Percentiles rank a stretch among this genome's conserved stretches.
Evolutionary conservation across 2,113 vertebrate species (phyloP).

Genomic region (Cephalopholis sonnerati): DNA sequence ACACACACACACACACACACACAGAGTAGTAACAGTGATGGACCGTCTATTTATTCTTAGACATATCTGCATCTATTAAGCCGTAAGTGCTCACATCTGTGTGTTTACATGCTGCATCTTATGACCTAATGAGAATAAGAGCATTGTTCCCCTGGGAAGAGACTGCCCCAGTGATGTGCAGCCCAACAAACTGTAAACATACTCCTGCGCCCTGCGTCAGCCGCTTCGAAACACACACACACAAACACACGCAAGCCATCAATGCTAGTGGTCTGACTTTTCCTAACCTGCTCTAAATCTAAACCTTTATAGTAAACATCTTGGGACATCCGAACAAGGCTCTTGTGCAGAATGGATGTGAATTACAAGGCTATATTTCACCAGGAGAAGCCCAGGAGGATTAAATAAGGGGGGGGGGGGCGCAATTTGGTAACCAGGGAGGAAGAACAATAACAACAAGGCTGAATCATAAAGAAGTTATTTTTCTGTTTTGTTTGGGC

Average conservation of each 20-base stretch:
- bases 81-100: slow-evolving; percentile 76
- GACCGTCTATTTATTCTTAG: slow-evolving; percentile 73
- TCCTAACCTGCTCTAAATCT: slow-evolving; percentile 85
- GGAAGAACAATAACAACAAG: slow-evolving; percentile 83
- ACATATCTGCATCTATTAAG: slow-evolving; percentile 71
- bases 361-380: slow-evolving; percentile 82
- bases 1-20: slow-evolving; percentile 31
- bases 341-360: slow-evolving; percentile 80
- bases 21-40: slow-evolving; percentile 59
- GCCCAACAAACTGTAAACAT: slow-evolving; percentile 77
- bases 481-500: slow-evolving; percentile 84
- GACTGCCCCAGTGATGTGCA: slow-evolving; percentile 60
- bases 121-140: slow-evolving; percentile 76
- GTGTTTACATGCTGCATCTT: slow-evolving; percentile 73
- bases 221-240: slow-evolving; percentile 53
- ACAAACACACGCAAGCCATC: slow-evolving; percentile 36
- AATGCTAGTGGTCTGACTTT: slow-evolving; percentile 59
- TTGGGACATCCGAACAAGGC: slow-evolving; percentile 80
- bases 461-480: slow-evolving; percentile 85
- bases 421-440: slow-evolving; percentile 84
- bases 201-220: slow-evolving; percentile 68
- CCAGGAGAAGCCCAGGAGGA: slow-evolving; percentile 74
- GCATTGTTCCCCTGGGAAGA: slow-evolving; percentile 79
- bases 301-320: slow-evolving; percentile 86
- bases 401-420: slow-evolving; percentile 66